phyloP scores from a whole-genome alignment of 2,113 vertebrate species.

The Speoplatyrhinus poulsoni region DNA sequence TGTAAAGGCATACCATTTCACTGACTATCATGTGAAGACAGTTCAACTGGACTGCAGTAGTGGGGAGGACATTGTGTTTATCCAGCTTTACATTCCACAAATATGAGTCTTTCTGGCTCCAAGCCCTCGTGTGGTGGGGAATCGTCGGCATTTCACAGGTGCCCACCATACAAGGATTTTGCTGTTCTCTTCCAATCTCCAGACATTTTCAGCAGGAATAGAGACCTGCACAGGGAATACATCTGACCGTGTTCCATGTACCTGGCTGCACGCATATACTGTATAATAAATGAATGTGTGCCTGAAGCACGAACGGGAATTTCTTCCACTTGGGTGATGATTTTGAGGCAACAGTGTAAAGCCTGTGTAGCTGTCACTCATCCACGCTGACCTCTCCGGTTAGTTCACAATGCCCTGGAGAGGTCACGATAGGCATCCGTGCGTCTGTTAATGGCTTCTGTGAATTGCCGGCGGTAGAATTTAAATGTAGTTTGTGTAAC shows the following conservation, averaged over 20 bases:
- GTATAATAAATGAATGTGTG: neutral
- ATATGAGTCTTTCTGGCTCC: neutral
- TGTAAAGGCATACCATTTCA: no score
- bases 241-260: neutral
- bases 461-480: no score
- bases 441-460: no score
- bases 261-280: neutral
- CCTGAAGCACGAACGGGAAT: conserved; percentile 3
- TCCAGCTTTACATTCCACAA: neutral
- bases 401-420: no score
- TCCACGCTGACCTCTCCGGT: neutral
- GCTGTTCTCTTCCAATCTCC: neutral
- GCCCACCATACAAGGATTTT: neutral
- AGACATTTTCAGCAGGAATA: conserved; percentile 2
- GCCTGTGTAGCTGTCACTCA: neutral
- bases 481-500: no score
- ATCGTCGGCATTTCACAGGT: neutral
- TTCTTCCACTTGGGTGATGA: conserved; percentile 12
- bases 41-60: neutral
- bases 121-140: neutral
- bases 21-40: no score
- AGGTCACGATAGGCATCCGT: no score
- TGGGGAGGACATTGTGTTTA: neutral
- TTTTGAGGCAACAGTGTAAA: neutral
- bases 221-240: neutral